Conservation (phyloP, 2,113 vertebrate genomes). For the Upupa epops region DNA sequence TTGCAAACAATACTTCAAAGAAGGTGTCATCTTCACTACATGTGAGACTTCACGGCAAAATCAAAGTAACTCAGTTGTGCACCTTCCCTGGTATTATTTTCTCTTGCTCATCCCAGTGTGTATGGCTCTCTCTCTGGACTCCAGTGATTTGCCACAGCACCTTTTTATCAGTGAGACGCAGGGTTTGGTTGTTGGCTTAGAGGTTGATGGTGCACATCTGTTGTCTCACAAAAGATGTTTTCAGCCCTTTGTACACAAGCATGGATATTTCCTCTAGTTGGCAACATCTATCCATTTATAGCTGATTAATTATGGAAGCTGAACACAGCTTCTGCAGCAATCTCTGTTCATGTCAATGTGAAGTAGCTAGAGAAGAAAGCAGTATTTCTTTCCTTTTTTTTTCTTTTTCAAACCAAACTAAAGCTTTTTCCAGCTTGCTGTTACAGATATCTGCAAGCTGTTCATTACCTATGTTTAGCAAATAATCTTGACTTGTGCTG, state of each 20-base stretch:
- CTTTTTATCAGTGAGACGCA: not conserved
- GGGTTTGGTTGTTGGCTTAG: not conserved
- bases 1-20: not conserved
- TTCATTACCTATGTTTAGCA: not conserved
- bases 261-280: not conserved
- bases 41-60: not conserved
- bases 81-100: not conserved
- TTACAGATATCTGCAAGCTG: not conserved
- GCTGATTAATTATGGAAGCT: not conserved
- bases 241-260: not conserved
- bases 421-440: not conserved
- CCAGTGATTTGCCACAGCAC: not conserved
- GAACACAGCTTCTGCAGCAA: not conserved
- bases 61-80: not conserved
- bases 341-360: not conserved
- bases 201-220: not conserved
- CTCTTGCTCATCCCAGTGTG: not conserved
- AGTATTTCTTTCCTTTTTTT: not conserved
- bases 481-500: not conserved
- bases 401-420: not conserved
- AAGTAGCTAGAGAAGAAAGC: not conserved
- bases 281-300: not conserved
- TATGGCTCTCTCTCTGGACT: not conserved
- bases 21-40: not conserved
- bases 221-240: not conserved